Percentiles rank a stretch among this genome's conserved stretches.
These are phyloP conservation scores for Neopelma chrysocephalum DNA, from an alignment of 2,797 vertebrate species.

Conservation along the genomic window DNA sequence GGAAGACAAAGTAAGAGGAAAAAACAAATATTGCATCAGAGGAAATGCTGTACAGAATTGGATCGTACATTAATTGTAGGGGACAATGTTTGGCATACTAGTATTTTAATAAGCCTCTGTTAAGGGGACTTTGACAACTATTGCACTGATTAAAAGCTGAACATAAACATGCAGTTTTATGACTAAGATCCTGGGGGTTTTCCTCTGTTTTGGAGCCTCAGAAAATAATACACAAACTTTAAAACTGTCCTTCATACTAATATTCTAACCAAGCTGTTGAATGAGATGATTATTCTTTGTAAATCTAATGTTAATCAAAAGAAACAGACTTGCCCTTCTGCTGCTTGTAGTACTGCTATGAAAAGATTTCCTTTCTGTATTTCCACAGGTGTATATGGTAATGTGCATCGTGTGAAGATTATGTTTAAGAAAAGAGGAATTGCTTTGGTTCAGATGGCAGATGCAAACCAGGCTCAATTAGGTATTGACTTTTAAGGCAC, in stretches of 20 bases:
- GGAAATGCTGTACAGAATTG: background rate
- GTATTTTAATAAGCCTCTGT: background rate
- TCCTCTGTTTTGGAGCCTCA: background rate
- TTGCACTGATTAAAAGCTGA: background rate
- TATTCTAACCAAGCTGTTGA: background rate
- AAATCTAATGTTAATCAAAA: background rate
- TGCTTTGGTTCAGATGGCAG: conserved; percentile 93
- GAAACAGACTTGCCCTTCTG: background rate
- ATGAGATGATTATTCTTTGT: background rate
- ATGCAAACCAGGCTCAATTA: conserved; percentile 87
- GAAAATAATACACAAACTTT: background rate
- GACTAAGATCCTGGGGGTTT: background rate
- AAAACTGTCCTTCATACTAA: background rate
- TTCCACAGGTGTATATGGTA: conserved; percentile 85
- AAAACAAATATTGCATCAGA: background rate
- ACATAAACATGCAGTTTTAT: background rate
- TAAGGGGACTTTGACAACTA: background rate
- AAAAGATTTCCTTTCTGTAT: background rate
- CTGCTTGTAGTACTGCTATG: background rate
- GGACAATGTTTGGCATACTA: background rate
- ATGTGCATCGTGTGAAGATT: conserved; percentile 93
- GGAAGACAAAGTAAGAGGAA: background rate
- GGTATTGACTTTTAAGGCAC: conserved; percentile 73
- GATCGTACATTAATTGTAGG: fast-evolving
- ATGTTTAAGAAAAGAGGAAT: conserved; percentile 92